A percentile compares a stretch with the other conserved stretches of the same genome.
These are phyloP conservation scores for Nasonia oneida DNA, from an alignment of 2,888 invertebrate genomes.

Conservation along the genomic window DNA sequence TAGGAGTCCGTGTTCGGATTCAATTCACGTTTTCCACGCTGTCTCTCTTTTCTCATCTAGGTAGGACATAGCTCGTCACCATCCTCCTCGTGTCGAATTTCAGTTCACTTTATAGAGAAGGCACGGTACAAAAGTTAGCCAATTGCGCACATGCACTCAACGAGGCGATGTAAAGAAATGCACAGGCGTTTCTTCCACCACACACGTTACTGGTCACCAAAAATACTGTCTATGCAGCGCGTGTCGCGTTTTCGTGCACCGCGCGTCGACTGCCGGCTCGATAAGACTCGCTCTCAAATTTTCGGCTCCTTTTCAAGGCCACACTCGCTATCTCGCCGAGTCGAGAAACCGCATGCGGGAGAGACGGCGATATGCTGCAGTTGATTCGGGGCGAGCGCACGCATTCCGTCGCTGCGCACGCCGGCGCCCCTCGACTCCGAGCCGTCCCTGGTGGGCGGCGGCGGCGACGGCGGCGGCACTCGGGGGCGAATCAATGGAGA, in stretches of 20 bases:
- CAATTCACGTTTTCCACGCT: background rate
- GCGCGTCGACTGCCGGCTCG: background rate
- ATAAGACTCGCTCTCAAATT: background rate
- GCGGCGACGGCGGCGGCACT: background rate
- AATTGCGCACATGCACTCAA: background rate
- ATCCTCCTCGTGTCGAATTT: too few species aligned
- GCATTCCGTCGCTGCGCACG: background rate
- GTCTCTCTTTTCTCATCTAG: background rate
- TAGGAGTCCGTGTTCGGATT: background rate
- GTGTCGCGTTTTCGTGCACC: background rate
- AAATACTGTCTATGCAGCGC: background rate
- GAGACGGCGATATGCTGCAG: background rate
- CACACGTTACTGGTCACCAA: background rate
- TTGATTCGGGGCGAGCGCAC: conserved; percentile 32
- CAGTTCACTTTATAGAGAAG: background rate
- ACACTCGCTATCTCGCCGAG: background rate
- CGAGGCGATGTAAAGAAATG: background rate
- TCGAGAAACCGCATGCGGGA: background rate
- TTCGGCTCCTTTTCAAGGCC: conserved; percentile 11
- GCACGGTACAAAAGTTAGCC: background rate
- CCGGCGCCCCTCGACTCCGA: background rate
- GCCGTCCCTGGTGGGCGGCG: background rate
- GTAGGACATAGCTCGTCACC: background rate
- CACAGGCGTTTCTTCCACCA: background rate
- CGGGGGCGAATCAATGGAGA: conserved; percentile 35